A percentile compares a stretch with the other conserved stretches of the same genome.
These are phyloP conservation scores for Tuberolachnus salignus DNA, from an alignment of 2,888 invertebrate species.

Conservation along the genomic window DNA sequence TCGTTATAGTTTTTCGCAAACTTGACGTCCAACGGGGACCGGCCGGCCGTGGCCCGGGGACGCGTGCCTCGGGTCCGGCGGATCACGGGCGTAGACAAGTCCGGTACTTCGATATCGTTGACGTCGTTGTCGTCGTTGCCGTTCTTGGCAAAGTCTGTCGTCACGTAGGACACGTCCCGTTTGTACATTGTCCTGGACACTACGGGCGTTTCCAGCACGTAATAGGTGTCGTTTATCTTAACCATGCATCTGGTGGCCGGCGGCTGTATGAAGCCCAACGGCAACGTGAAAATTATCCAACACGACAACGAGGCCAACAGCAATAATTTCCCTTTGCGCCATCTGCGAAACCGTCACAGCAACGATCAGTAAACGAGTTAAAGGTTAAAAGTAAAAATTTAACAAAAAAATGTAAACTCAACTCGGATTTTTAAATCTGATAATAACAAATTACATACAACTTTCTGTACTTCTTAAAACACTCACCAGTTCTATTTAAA, in stretches of 20 bases:
- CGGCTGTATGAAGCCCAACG: slow-evolving; percentile 93
- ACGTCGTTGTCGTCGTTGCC: not conserved
- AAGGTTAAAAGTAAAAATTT: too few relatives aligned
- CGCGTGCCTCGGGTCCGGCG: slow-evolving; percentile 60
- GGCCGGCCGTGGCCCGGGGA: slow-evolving; percentile 65
- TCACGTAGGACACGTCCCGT: slow-evolving; percentile 61
- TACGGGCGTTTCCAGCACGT: slow-evolving; percentile 70
- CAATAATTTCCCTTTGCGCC: slow-evolving; percentile 84
- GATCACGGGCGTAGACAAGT: slow-evolving; percentile 56
- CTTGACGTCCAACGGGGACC: slow-evolving; percentile 77
- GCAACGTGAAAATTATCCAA: slow-evolving; percentile 96
- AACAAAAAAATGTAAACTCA: too few relatives aligned
- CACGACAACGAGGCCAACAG: slow-evolving; percentile 88
- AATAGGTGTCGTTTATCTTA: slow-evolving; percentile 69
- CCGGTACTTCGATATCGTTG: slow-evolving; percentile 57
- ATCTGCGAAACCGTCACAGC: slow-evolving; percentile 64
- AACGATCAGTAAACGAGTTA: too few relatives aligned
- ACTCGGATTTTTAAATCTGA: too few relatives aligned
- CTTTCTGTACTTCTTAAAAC: too few relatives aligned
- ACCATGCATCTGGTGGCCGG: slow-evolving; percentile 82
- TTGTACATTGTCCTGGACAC: slow-evolving; percentile 63
- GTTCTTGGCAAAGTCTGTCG: slow-evolving; percentile 23
- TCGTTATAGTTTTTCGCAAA: slow-evolving; percentile 79
- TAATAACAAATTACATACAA: too few relatives aligned
- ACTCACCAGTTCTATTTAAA: too few relatives aligned